phyloP scores from a whole-genome alignment of 2,888 invertebrate species.

The Euzetes globulus region DNA sequence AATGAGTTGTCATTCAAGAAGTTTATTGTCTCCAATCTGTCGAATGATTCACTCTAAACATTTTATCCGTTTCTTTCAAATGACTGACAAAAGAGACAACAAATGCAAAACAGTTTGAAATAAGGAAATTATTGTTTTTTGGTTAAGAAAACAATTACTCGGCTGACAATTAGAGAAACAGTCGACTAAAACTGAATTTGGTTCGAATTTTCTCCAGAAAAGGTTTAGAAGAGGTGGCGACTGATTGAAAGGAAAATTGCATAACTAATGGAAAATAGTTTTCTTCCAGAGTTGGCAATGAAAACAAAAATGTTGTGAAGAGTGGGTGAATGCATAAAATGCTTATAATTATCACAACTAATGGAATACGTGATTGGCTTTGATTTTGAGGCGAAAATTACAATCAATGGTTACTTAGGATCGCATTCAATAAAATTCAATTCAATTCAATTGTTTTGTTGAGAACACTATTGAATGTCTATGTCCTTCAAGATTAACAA shows the following conservation, averaged over 20 bases:
- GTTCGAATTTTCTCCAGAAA: too few relatives aligned
- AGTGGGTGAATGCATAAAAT: constrained; percentile 15
- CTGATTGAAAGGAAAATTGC: neutral
- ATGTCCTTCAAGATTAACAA: constrained; percentile 17
- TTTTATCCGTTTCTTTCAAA: neutral
- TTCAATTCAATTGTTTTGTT: constrained; percentile 7
- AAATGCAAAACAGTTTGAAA: too few relatives aligned
- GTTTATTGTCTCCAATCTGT: neutral
- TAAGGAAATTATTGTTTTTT: too few relatives aligned
- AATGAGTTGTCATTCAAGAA: constrained; percentile 6
- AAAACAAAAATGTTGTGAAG: neutral
- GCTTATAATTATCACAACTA: neutral
- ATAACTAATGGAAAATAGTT: neutral
- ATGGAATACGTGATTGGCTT: neutral
- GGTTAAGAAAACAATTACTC: too few relatives aligned
- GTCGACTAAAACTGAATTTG: too few relatives aligned
- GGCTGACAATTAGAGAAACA: too few relatives aligned
- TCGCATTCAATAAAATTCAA: neutral
- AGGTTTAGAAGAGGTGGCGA: too few relatives aligned
- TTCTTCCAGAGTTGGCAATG: constrained; percentile 17
- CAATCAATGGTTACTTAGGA: neutral
- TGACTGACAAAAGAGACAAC: neutral
- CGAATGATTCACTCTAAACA: neutral
- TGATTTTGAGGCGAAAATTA: neutral
- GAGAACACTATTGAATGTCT: neutral